Conservation (phyloP, 2,113 vertebrate species). For the Motacilla tschutschensis region DNA sequence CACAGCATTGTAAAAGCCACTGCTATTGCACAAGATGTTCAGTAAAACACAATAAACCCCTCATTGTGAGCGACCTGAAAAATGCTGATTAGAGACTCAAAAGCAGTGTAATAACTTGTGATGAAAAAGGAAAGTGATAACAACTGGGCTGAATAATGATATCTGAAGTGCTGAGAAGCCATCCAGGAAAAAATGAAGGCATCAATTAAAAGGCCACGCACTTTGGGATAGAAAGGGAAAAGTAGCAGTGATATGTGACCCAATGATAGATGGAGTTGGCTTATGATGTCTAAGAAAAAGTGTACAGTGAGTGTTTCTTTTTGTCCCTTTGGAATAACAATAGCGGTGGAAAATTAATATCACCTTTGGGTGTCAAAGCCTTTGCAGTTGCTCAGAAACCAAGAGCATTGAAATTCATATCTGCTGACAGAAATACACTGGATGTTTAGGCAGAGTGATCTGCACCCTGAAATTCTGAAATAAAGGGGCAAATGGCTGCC, state of each 20-base stretch:
- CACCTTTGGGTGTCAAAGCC: not conserved
- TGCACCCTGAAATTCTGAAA: not conserved
- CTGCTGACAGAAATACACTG: not conserved
- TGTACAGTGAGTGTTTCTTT: not conserved
- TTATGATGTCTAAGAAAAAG: not conserved
- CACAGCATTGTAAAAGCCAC: not conserved
- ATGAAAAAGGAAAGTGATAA: not conserved
- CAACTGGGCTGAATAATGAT: not conserved
- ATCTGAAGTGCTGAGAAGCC: not conserved
- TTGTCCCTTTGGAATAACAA: not conserved
- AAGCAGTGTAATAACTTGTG: not conserved
- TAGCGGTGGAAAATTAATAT: not conserved
- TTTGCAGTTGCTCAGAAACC: not conserved
- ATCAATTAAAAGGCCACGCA: not conserved
- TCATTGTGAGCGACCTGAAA: not conserved
- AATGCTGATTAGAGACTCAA: not conserved
- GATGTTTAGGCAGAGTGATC: not conserved
- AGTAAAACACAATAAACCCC: not conserved
- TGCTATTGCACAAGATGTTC: not conserved
- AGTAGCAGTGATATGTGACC: not conserved
- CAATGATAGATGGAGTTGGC: not conserved
- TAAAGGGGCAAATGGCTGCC: not conserved
- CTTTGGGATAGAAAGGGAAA: not conserved
- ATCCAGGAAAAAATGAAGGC: not conserved
- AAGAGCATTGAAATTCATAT: not conserved